Evolutionary conservation across 2,797 vertebrate genomes (phyloP), one percentile per base, ranked within the genome.

Genomic region (Huso huso): DNA sequence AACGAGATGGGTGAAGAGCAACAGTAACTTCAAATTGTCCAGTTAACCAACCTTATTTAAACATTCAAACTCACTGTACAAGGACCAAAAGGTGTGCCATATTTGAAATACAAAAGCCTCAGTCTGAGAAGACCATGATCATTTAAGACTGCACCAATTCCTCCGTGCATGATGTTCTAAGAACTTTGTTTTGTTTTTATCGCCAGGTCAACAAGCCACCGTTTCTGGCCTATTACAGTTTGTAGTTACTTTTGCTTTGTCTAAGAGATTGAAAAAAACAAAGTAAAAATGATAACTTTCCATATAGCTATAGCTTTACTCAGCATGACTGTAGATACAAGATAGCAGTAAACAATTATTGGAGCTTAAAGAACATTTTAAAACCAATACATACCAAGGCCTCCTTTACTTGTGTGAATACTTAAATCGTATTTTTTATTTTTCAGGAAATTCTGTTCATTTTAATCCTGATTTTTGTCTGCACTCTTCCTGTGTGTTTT

Each of bases 41-140:
- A 69, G 77, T 81, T 70, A 73, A 80, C 81, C 75, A 79, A 73
- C 73, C 18, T 62, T 80, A 76, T 82, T 83, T 79, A 83, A 82
- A 78, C 80, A 81, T 83, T 82, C 90, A 89, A 85, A 84, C 69
- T 83, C 87, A 87, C 85, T 90, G 90, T 82, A 86, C 84, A 87
- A 82, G 92, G 93, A 95, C 92, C 93, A 95, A 94, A 94, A 88
- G 85, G 90, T 92, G 93, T 93, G 93, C 94, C 95, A 94, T 90
- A 81, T 73, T 77, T 85, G 81, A 88, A 85, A 86, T 84, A 83
- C 84, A 89, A 87, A 93, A 84, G 91, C 88, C 88, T 85, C 83
- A 89, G 82, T 90, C 84, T 82, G 84, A 87, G 88, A 84, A 84
- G 80, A 83, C 84, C 79, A 78, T 85, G 87, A 87, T 83, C 83